Evolutionary conservation across 2,888 invertebrate genomes (phyloP), one percentile per base, ranked within the genome.

Genomic region (Phlogophora meticulosa): DNA sequence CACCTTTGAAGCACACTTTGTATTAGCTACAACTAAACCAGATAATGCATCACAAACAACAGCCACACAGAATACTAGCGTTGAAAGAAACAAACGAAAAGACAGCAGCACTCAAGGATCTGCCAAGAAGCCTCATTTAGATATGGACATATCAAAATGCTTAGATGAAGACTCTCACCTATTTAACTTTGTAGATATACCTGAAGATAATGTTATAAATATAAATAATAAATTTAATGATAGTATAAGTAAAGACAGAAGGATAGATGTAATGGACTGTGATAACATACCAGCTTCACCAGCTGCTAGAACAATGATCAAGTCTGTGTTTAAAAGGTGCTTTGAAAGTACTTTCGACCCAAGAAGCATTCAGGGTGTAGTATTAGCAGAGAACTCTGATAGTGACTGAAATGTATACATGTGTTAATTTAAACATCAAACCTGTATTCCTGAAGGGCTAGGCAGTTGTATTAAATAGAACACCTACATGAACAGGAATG

Each of bases 1-100:
- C 22, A 96, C 97, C 52, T 98, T 98, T 91, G 98, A 98, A 92
- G 97, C 97, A 20, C 97, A 97, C 84, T 97, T 98, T 87, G 97
- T 98, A 0, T 95, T 98, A 81, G 98, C 98, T 9, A 98, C 98
- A 1, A 92, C 97, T 46, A 97, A 97, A 85, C 96, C 96, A 5
- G 96, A 96, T 63, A 93, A 88, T 87, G 89, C 93, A 55, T 90
- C 92, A 32, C 92, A 89, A 86, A 87, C 83, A 43, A 83, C 91
- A 49, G 87, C 94, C 64, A 91, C 93, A 81, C 93, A 92, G 80
- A 90, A 94, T 60, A 96, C 93, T 4, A 92, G 93, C 43, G 73
- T 86, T 62, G 84, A 89, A 65, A 90, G 88, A 83, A 87, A 76
- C 73, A 90, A 91, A 85, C 79, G 93, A 79, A 91, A 91, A 87